A percentile compares a stretch with the other conserved stretches of the same genome.
phyloP scores from a whole-genome alignment of 2,888 invertebrate genomes.

The Pediacus dermestoides region DNA sequence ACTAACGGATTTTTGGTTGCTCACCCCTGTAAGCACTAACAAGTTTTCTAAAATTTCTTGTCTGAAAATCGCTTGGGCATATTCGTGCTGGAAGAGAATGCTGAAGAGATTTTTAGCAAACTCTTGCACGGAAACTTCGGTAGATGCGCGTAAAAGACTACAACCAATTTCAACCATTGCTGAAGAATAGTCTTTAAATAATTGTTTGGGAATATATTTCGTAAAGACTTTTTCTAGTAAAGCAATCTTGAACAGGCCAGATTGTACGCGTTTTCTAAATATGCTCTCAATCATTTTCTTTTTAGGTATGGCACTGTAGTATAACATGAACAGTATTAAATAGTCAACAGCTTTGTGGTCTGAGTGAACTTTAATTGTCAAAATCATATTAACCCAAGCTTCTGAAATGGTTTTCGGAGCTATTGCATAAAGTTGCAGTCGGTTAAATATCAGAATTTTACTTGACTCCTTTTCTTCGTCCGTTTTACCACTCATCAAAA shows the following conservation, averaged over 20 bases:
- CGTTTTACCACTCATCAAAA: slow-evolving; percentile 45
- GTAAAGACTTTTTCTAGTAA: slow-evolving; percentile 57
- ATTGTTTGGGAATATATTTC: slow-evolving; percentile 50
- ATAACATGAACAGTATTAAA: slow-evolving; percentile 61
- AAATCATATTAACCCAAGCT: slow-evolving; percentile 58
- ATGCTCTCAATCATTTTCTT: slow-evolving; percentile 60
- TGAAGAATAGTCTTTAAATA: slow-evolving; percentile 55
- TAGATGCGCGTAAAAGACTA: slow-evolving; percentile 52
- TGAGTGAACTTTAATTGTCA: slow-evolving; percentile 50
- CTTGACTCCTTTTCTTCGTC: slow-evolving; percentile 56
- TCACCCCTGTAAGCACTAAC: slow-evolving; percentile 36
- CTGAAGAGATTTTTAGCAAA: slow-evolving; percentile 60
- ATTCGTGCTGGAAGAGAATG: slow-evolving; percentile 48
- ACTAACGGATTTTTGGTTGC: slow-evolving; percentile 45
- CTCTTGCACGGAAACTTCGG: slow-evolving; percentile 53
- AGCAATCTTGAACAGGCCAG: slow-evolving; percentile 57
- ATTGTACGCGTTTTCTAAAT: slow-evolving; percentile 61
- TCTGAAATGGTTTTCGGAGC: slow-evolving; percentile 56
- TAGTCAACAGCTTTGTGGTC: slow-evolving; percentile 68
- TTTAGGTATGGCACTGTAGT: slow-evolving; percentile 58
- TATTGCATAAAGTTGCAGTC: slow-evolving; percentile 56
- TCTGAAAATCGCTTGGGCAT: slow-evolving; percentile 34
- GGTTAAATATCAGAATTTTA: slow-evolving; percentile 57
- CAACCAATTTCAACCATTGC: slow-evolving; percentile 53
- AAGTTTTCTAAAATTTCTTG: slow-evolving; percentile 41